Base-by-base conservation (phyloP, 2,113 vertebrate genomes). In the Triplophysa dalaica region DNA sequence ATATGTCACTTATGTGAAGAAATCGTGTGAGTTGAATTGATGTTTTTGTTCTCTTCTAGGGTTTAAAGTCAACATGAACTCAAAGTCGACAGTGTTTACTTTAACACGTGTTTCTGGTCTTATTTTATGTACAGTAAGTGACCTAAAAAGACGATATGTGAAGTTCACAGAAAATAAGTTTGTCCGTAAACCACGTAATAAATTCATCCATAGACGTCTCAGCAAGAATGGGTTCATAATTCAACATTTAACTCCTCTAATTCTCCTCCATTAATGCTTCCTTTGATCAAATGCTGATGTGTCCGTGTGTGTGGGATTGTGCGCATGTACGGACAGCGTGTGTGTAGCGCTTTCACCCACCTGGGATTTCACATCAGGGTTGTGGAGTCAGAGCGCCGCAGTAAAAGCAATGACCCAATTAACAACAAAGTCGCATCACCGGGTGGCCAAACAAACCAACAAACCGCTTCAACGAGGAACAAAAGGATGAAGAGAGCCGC, bases 351-450 rank as follows among this genome's bases (percentile, higher is more conserved):
- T 21, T 33, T 38, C 26, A 52, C 75, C 45, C 81, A 83, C 75
- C 75, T 79, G 79, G 63, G 82, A 58, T 79, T 76, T 83, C 82
- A 65, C 82, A 83, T 83, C 81, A 76, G 84, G 79, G 84, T 81
- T 77, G 67, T 33, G 75, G 81, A 85, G 84, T 85, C 84, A 83
- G 67, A 17, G 72, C 45, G 72, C 79, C 70, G 58, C 82, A 72
- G 72, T 82, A 83, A 76, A 82, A 74, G 78, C 78, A 84, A 65
- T 81, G 84, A 82, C 87, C 85, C 87, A 82, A 81, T 88, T 82
- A 86, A 81, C 80, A 78, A 81, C 78, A 82, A 83, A 81, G 78
- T 85, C 67, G 81, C 72, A 78, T 81, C 85, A 54, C 52, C 75
- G 72, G 81, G 82, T 79, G 85, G 82, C 70, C 80, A 81, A 83